Evolutionary conservation across 2,113 vertebrate genomes (phyloP), one percentile per base, ranked within the genome.

Genomic region (Mugil cephalus): DNA sequence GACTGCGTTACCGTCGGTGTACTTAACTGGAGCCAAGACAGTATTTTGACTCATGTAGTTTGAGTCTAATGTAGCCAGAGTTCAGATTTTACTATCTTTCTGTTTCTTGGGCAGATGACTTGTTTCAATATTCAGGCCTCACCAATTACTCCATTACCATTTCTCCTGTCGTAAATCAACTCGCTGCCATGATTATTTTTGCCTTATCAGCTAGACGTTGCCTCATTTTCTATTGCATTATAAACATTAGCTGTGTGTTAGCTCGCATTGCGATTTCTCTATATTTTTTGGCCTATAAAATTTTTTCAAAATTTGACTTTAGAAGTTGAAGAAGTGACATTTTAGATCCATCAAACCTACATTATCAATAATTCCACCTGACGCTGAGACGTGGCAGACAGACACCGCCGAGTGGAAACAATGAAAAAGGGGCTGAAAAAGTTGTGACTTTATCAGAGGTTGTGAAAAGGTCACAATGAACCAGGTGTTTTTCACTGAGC

Each of bases 401-500:
- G 45, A 65, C 63, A 14, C 38, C 8, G 7, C 59, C 18, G 58
- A n/a, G 51, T 53, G 73, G 51, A 24, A 77, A 40, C 13, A 69
- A 75, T 62, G 12, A 51, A 51, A 58, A 80, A 55, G 17, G 4
- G 15, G 6, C 34, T 30, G 40, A 45, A 55, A 71, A 85, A 82
- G 69, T 67, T 75, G 48, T 11, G 54, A 59, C 62, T 67, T 61
- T 48, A 18, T 60, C 60, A 64, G 70, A 76, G 83, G 51, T 77
- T 36, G 9, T 61, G 39, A 70, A 82, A 56, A 77, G 83, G 81
- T 89, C 77, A 74, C 1, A 5, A 56, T 61, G 51, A 87, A 83
- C 59, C 87, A 87, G 81, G 75, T 87, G 82, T 85, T 85, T 83
- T 69, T 76, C 79, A 64, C 73, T 55, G 69, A 77, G 69, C 79